A percentile compares a stretch with the other conserved stretches of the same genome.
Conservation (phyloP, 2,797 vertebrate genomes). For the Moxostoma hubbsi region DNA sequence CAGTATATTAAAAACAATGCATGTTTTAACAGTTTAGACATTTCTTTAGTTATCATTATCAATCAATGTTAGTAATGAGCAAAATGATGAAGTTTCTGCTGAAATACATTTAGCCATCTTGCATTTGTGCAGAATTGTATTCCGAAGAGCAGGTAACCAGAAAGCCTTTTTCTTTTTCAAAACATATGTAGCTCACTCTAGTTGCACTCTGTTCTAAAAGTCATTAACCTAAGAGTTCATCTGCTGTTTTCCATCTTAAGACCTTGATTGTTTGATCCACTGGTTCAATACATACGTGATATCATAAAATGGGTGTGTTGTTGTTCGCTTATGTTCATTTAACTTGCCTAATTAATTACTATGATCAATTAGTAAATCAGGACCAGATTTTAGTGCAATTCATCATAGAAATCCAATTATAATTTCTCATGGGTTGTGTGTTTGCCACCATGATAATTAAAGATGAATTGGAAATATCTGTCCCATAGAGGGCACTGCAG, state of each 20-base stretch:
- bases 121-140: too few species aligned
- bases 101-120: too few species aligned
- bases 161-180: too few species aligned
- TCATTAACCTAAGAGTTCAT: background rate
- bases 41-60: too few species aligned
- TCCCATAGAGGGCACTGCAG: too few species aligned
- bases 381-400: background rate
- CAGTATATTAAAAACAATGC: too few species aligned
- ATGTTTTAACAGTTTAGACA: too few species aligned
- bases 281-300: background rate
- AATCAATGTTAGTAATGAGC: too few species aligned
- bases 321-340: background rate
- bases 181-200: background rate
- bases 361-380: background rate
- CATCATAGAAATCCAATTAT: background rate
- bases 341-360: background rate
- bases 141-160: too few species aligned
- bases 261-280: slow-evolving; percentile 1
- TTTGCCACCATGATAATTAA: background rate
- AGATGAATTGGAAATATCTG: background rate
- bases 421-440: too few species aligned
- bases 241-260: slow-evolving; percentile 9
- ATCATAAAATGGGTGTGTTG: background rate
- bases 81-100: too few species aligned
- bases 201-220: slow-evolving; percentile 1